Evolutionary conservation across 2,113 vertebrate species (phyloP).

Genomic region (Helogale parvula): DNA sequence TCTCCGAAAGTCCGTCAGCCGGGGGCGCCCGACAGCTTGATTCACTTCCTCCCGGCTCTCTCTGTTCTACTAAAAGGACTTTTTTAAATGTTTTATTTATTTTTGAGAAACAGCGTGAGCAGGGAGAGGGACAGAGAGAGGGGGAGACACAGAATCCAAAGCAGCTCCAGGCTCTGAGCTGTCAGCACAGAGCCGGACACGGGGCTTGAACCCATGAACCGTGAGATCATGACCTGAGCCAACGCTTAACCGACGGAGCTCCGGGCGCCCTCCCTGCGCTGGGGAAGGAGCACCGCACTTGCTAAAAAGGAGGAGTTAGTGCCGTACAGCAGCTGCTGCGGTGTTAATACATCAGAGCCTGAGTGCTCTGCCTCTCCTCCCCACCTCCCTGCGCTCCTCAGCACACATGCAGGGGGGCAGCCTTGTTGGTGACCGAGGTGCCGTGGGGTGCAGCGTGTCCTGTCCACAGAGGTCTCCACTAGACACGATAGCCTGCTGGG

Average conservation of each 20-base stretch:
- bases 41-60: neutral
- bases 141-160: no score
- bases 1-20: rapidly evolving
- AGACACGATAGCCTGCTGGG: rapidly evolving
- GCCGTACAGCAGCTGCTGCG: no score
- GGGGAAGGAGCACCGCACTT: rapidly evolving
- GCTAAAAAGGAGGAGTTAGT: neutral
- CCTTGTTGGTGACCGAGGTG: rapidly evolving
- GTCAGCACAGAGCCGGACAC: no score
- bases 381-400: rapidly evolving
- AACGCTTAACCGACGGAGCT: no score
- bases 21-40: neutral
- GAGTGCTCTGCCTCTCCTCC: rapidly evolving
- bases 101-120: no score
- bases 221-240: no score
- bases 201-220: no score
- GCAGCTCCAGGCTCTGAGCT: rapidly evolving
- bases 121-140: no score
- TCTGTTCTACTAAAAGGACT: no score
- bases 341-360: no score
- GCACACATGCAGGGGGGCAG: rapidly evolving
- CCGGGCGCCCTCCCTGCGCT: rapidly evolving
- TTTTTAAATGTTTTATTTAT: no score
- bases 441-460: rapidly evolving
- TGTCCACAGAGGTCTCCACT: neutral